Evolutionary conservation across 2,888 invertebrate genomes (phyloP).

Genomic region (Nemurella pictetii): DNA sequence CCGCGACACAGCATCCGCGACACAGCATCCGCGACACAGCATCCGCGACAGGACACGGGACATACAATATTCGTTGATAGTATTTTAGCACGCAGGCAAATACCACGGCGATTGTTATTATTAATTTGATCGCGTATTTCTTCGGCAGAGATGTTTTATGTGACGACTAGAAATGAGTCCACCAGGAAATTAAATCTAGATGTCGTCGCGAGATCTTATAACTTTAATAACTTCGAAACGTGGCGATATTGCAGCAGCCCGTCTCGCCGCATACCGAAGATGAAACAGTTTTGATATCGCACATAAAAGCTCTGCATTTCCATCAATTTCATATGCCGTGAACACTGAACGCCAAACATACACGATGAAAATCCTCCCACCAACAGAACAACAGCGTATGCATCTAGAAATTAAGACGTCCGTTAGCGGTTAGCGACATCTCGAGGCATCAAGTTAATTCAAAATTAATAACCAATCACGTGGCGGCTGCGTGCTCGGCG

Average conservation of each 20-base stretch:
- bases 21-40: too few species aligned
- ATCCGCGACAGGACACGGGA: not conserved
- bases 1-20: too few species aligned
- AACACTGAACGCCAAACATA: too few species aligned
- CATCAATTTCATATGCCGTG: not conserved
- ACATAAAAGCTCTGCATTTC: not conserved
- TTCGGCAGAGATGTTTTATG: not conserved
- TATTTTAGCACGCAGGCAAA: not conserved
- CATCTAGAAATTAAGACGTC: not conserved
- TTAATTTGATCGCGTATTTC: not conserved
- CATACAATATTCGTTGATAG: not conserved
- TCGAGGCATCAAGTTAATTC: not conserved
- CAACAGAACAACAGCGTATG: not conserved
- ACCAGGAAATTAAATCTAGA: not conserved
- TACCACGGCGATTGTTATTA: not conserved
- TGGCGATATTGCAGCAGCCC: not conserved
- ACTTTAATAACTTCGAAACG: not conserved
- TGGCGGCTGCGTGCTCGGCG: not conserved
- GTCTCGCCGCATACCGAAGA: not conserved
- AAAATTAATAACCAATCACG: not conserved
- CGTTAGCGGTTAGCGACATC: not conserved
- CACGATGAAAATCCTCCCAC: not conserved
- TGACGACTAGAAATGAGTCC: not conserved
- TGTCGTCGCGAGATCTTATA: not conserved
- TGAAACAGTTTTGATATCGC: not conserved